Evolutionary conservation across 2,888 invertebrate genomes (phyloP).

Genomic region (Eupelmus urozonus): DNA sequence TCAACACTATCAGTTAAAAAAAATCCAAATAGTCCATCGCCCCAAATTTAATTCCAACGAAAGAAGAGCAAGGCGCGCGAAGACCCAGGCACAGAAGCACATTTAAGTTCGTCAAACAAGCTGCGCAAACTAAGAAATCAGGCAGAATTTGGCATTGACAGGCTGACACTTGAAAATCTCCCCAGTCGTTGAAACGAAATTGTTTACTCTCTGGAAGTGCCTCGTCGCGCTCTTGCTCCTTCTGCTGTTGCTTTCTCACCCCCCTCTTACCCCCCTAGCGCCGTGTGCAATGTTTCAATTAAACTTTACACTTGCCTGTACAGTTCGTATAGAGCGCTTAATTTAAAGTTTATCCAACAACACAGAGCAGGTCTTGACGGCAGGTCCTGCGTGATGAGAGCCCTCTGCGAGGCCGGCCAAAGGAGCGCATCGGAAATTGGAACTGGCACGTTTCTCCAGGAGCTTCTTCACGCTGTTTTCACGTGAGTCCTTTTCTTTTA

Average conservation of each 20-base stretch:
- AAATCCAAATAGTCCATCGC: too few relatives aligned
- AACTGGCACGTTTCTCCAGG: slow-evolving; percentile 72
- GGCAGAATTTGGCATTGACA: neutral
- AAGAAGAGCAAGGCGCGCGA: too few relatives aligned
- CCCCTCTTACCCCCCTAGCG: neutral
- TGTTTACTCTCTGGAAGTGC: slow-evolving; percentile 20
- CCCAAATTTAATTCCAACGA: too few relatives aligned
- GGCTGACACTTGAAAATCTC: neutral
- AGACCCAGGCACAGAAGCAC: too few relatives aligned
- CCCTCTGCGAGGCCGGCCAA: slow-evolving; percentile 86
- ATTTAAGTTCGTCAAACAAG: neutral
- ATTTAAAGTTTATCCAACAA: slow-evolving; percentile 64
- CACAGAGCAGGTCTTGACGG: slow-evolving; percentile 87
- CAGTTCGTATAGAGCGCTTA: slow-evolving; percentile 47
- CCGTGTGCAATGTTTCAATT: slow-evolving; percentile 52
- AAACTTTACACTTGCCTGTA: slow-evolving; percentile 45
- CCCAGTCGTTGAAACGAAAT: slow-evolving; percentile 24
- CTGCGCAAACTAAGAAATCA: neutral
- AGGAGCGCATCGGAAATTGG: slow-evolving; percentile 72
- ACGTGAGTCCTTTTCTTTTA: slow-evolving; percentile 66
- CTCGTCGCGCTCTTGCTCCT: slow-evolving; percentile 4
- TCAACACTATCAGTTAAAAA: too few relatives aligned
- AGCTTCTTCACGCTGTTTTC: slow-evolving; percentile 73
- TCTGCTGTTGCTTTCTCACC: neutral
- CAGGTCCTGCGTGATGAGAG: slow-evolving; percentile 84